Conservation (phyloP, 2,113 vertebrate genomes). For the Ondatra zibethicus region DNA sequence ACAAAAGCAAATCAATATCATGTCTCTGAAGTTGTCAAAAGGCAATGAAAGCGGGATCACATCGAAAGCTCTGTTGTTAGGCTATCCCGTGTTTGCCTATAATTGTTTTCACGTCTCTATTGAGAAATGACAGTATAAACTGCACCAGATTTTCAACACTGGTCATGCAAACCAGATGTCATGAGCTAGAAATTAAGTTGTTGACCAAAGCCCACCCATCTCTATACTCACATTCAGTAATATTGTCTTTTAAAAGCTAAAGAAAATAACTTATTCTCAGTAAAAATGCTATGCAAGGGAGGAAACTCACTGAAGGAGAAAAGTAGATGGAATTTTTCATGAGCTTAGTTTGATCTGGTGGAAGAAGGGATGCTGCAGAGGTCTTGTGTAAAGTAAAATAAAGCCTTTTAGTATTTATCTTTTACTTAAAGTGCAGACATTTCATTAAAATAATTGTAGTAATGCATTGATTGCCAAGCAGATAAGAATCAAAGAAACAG, state of each 20-base stretch:
- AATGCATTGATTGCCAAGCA: not conserved
- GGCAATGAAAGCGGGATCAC: not conserved
- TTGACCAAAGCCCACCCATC: not conserved
- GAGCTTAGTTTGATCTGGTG: not conserved
- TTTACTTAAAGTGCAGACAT: not conserved
- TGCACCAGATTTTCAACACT: not conserved
- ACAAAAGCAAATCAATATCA: not conserved
- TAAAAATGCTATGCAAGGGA: not conserved
- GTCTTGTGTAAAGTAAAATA: not conserved
- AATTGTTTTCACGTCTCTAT: not conserved
- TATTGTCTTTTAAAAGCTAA: not conserved
- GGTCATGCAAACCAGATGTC: not conserved
- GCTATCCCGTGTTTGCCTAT: not conserved
- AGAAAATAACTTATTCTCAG: not conserved
- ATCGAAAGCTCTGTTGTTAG: accelerated
- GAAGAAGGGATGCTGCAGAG: not conserved
- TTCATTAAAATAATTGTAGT: not conserved
- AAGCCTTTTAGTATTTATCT: not conserved
- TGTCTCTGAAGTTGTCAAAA: not conserved
- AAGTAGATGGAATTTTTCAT: not conserved
- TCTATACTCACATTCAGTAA: not conserved
- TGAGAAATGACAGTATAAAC: not conserved
- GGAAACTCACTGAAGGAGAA: not conserved
- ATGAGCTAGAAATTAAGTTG: not conserved
- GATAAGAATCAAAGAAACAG: not conserved